Evolutionary conservation across 2,888 invertebrate genomes (phyloP), one percentile per base, ranked within the genome.

Genomic region (Eumacrocentrus americanus): DNA sequence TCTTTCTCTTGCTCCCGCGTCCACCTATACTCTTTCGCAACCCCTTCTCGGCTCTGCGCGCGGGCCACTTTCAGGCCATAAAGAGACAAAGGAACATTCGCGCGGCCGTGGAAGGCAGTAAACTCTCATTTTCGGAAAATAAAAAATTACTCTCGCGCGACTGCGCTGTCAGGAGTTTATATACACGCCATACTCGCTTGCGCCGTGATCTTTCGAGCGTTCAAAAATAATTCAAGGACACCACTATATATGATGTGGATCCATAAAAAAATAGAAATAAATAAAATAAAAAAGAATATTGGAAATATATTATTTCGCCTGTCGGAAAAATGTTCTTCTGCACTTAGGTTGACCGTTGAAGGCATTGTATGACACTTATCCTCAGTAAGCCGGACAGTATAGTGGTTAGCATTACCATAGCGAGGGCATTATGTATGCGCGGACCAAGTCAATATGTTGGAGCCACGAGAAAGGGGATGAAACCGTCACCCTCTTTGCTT

Each of bases 21-120:
- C 47, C 22, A 25, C 40, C 44, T 38, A 23, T 52, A 37, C 35
- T 18, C 56, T 42, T 16, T 5, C 12, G 44, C 59, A 23, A 46
- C 42, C 60, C 56, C 57, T 38, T 56, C 56, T 51, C 20, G 51
- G 37, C 37, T 23, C 55, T n/a, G 60, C 51, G 44, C 48, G 64
- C 69, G 72, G 70, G 69, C 76, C 79, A 79, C 78, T 80, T 80
- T 77, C 74, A 71, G 75, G 72, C 77, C 77, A 77, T 80, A 80
- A 79, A 80, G 76, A 78, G 77, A 79, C 79, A 79, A 79, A 78
- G 78, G 73, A 77, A 72, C 73, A 69, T 73, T 74, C 73, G 65
- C 70, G 65, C 68, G 68, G 65, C 64, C 69, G 64, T 69, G 65
- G 67, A 70, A 68, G 71, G 75, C 69, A 72, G 76, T 79, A 78